Base-by-base conservation (phyloP, 2,888 invertebrate genomes). In the Clanis bilineata region DNA sequence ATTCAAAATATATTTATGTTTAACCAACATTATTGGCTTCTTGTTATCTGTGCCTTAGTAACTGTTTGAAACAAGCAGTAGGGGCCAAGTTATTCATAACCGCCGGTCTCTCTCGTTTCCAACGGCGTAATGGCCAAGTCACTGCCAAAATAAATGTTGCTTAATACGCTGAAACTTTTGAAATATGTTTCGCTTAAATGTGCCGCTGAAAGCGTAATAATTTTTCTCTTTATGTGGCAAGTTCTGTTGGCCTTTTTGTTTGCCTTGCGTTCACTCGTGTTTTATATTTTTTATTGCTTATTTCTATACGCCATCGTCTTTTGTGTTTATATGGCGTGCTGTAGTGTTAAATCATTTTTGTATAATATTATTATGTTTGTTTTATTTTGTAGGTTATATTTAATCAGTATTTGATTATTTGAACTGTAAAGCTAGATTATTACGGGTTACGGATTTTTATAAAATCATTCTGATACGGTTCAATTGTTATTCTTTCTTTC, bases 141-240 rank as follows among this genome's bases (percentile, higher is more conserved):
- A 85, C 87, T 91, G 91, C 92, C 92, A 92, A 91, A 92, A 91
- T 90, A 90, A 90, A 91, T 90, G 90, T 89, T 89, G 88, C 90
- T 88, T 91, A 91, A 91, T 91, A 90, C 86, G 88, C 85, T 81
- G 85, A 89, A 91, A 92, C 87, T 91, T 91, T 87, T 90, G 91
- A 91, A 92, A 90, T 91, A 92, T 91, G 91, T 80, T 85, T 75
- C 79, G 85, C 85, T 87, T 90, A 91, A 91, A 92, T 90, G 90
- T 86, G 88, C 83, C 81, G 89, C 84, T 91, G 91, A 92, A 88
- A 92, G 91, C 86, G 82, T 81, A 76, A 88, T 91, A 90, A 90
- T 86, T 91, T 83, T 85, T 82, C 81, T 77, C 88, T 88, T 90
- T 89, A 90, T 90, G 88, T 83, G 60, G 41, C 60, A 86, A 84